These are phyloP conservation scores for Eupithecia subumbrata DNA, from an alignment of 2,888 invertebrate genomes.

Conservation along the genomic window DNA sequence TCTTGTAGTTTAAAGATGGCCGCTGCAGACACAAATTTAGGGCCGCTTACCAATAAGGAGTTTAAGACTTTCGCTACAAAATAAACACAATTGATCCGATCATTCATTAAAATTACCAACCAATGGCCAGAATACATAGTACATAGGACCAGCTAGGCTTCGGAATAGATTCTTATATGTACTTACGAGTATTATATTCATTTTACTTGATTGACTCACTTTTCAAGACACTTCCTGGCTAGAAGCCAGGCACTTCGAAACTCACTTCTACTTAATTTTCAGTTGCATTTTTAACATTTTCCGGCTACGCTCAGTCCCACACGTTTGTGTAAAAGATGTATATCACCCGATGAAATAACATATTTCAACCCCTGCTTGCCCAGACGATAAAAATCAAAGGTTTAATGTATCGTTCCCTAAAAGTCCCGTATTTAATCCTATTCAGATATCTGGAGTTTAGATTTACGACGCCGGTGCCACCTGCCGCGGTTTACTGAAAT, in stretches of 20 bases:
- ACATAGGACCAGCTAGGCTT: too few species aligned
- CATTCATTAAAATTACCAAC: too few species aligned
- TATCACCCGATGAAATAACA: slow-evolving; percentile 9
- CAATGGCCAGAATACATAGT: too few species aligned
- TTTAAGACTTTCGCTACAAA: too few species aligned
- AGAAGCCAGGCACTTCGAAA: background rate
- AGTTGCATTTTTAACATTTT: background rate
- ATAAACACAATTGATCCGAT: too few species aligned
- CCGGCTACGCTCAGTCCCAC: background rate
- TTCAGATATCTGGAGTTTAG: slow-evolving; percentile 46
- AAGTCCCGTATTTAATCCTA: slow-evolving; percentile 44
- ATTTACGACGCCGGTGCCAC: slow-evolving; percentile 45
- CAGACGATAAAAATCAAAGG: slow-evolving; percentile 37
- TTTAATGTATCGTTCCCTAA: slow-evolving; percentile 32
- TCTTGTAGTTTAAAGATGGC: too few species aligned
- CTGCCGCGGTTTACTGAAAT: slow-evolving; percentile 45
- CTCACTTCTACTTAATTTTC: background rate
- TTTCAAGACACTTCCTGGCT: background rate
- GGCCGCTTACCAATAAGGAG: too few species aligned
- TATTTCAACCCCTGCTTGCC: slow-evolving; percentile 18
- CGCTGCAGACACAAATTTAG: too few species aligned
- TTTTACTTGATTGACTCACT: background rate
- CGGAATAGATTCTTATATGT: too few species aligned
- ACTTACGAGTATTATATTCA: too few species aligned
- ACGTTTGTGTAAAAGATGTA: background rate